These are phyloP conservation scores for Tetragonula clypearis DNA, from an alignment of 1,140 invertebrate genomes.

Conservation along the genomic window DNA sequence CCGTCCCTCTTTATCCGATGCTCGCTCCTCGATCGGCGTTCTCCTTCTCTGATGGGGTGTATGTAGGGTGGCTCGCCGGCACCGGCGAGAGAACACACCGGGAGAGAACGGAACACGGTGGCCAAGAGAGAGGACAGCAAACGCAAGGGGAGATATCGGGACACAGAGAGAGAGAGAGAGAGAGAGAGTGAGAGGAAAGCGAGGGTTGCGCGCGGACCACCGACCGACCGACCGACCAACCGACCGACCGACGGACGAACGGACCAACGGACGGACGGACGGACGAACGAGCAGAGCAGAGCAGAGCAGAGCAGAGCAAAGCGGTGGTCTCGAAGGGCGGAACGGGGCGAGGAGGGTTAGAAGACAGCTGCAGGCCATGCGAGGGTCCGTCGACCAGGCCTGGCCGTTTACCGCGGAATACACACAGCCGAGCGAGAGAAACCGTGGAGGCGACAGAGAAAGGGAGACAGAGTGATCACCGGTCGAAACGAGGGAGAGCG, in stretches of 20 bases:
- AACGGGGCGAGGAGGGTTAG: conserved; percentile 55
- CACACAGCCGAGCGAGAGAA: conserved; percentile 56
- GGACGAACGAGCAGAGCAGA: not conserved
- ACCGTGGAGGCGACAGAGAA: not conserved
- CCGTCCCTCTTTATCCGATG: conserved; percentile 18
- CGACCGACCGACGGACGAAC: too few relatives aligned
- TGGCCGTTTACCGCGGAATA: conserved; percentile 73
- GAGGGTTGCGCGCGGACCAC: not conserved
- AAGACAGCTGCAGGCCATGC: conserved; percentile 78
- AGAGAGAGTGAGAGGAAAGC: not conserved
- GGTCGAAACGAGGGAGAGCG: conserved; percentile 51
- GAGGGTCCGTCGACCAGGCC: conserved; percentile 71
- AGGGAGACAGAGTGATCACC: not conserved
- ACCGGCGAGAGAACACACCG: conserved; percentile 46
- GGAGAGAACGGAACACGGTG: conserved; percentile 37
- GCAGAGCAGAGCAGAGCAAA: not conserved
- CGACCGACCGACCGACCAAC: not conserved
- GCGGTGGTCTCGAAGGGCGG: too few relatives aligned
- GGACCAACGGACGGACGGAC: not conserved
- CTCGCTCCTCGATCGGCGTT: not conserved
- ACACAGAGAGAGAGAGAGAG: not conserved
- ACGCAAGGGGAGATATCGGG: conserved; percentile 25
- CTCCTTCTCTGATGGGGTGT: conserved; percentile 46
- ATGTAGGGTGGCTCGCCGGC: conserved; percentile 50
- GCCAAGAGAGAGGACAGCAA: conserved; percentile 43